phyloP scores from a whole-genome alignment of 2,113 vertebrate species.

The Pteruthius melanotis region DNA sequence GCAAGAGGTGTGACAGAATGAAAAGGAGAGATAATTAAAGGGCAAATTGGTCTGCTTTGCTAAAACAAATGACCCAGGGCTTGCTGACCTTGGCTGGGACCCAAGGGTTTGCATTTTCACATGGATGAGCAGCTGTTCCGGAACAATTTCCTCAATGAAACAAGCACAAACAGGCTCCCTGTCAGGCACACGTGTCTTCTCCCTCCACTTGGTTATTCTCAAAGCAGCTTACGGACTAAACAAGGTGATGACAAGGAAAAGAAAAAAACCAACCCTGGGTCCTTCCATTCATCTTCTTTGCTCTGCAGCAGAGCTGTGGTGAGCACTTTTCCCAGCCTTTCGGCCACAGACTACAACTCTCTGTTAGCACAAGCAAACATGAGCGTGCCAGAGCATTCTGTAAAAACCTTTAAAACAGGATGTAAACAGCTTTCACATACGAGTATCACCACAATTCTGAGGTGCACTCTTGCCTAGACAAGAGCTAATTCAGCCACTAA shows the following conservation, averaged over 20 bases:
- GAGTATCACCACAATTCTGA: not conserved
- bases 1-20: not conserved
- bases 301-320: not conserved
- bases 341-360: not conserved
- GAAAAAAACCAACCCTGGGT: not conserved
- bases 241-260: conserved; percentile 13
- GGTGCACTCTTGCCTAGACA: not conserved
- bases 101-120: conserved; percentile 60
- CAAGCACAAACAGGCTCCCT: conserved; percentile 50
- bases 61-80: conserved; percentile 58
- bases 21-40: conserved; percentile 53
- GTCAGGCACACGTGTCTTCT: not conserved
- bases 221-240: not conserved
- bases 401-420: not conserved
- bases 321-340: not conserved
- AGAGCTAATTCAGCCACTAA: not conserved
- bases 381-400: accelerated
- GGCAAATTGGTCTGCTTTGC: conserved; percentile 37
- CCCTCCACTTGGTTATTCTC: conserved; percentile 16
- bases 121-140: conserved; percentile 55
- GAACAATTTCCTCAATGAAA: conserved; percentile 56
- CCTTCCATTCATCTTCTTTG: not conserved
- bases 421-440: not conserved
- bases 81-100: conserved; percentile 43
- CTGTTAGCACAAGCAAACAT: not conserved